Percentiles rank a stretch among this genome's conserved stretches.
Conservation (phyloP, 2,797 vertebrate species). For the Tragelaphus oryx region DNA sequence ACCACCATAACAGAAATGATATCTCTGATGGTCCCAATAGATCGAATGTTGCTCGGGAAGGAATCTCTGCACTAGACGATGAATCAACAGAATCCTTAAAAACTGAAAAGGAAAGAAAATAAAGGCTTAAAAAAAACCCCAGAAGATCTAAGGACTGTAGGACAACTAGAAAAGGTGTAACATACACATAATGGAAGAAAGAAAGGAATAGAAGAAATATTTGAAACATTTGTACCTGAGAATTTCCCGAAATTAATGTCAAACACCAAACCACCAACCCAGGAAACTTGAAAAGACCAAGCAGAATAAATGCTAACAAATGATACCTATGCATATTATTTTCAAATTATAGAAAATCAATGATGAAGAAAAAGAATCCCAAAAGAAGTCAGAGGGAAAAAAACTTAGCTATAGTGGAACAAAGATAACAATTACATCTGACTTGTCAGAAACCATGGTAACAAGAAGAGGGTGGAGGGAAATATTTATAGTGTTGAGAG, state of each 20-base stretch:
- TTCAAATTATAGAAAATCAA: background rate
- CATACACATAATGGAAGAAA: background rate
- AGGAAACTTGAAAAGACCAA: background rate
- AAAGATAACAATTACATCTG: background rate
- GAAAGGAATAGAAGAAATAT: background rate
- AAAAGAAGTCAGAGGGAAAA: background rate
- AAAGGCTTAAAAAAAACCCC: background rate
- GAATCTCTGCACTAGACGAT: background rate
- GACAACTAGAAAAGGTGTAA: background rate
- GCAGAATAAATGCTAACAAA: background rate
- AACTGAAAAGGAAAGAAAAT: background rate
- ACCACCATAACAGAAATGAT: background rate
- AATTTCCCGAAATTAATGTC: background rate
- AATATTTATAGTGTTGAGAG: background rate
- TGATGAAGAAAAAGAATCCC: background rate
- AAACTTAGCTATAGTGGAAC: background rate
- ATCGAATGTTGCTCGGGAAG: background rate
- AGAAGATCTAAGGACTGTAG: background rate
- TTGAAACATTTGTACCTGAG: background rate
- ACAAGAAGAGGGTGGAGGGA: background rate
- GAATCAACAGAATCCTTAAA: background rate
- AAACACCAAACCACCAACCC: background rate
- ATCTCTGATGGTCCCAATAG: background rate
- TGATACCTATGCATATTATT: background rate
- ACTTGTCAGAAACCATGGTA: background rate